Base-by-base conservation (phyloP, 2,888 invertebrate species). In the Spicauda simplicius region DNA sequence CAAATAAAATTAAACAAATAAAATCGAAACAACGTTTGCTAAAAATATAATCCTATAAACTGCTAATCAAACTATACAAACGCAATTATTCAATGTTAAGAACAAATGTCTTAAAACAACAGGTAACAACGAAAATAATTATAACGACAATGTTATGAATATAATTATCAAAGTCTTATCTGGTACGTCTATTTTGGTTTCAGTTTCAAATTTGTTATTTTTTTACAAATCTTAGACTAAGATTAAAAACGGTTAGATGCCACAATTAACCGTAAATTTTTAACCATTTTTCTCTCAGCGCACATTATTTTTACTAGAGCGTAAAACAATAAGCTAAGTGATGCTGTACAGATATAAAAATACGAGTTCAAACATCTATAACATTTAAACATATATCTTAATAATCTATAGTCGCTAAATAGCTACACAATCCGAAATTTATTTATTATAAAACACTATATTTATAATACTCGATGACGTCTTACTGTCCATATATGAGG, bases 141-240 rank as follows among this genome's bases (percentile, higher is more conserved):
- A 16, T 56, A 56, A 56, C 16, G n/a, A 56, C 7, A 16, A 33
- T 33, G n/a, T 33, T 56, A 30, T 30, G 4, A 11, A 12, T 30
- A 25, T n/a, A 30, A 33, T 33, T 54, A 56, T 41, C 12, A 57
- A 19, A 41, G 57, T 57, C 41, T 33, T n/a, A 41, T 57, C 41
- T 37, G 37, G 37, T 41, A 57, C 37, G 41, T 57, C 41, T 41
- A 41, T 37, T 57, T 57, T 57, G 37, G 57, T 12, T 18, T 41
- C 57, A 18, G 37, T 19, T 57, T 57, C 53, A 37, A 41, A 41
- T 41, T 14, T 41, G 41, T 19, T 19, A 18, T 25, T 25, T 18
- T 41, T 57, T 41, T 33, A 12, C 25, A 33, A 16, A 11, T 56
- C 33, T 57, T 37, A 57, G 11, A 41, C 57, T 57, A 57, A 57